A percentile compares a stretch with the other conserved stretches of the same genome.
These are phyloP conservation scores for Siderastrea siderea DNA, from an alignment of 92 coral and sea anemone species.

Conservation along the genomic window DNA sequence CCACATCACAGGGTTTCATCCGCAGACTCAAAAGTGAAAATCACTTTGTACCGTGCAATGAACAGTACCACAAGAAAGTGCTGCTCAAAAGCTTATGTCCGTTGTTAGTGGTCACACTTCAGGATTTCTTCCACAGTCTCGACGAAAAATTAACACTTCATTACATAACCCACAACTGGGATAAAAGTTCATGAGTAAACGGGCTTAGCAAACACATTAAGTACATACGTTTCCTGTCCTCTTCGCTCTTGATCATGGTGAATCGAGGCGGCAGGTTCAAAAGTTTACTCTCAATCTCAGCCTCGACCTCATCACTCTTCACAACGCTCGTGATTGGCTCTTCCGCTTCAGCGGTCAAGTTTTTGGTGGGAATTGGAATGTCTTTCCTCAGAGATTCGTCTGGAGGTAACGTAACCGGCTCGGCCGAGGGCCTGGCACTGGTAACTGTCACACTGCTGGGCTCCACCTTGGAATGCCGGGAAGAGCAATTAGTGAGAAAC, in stretches of 20 bases:
- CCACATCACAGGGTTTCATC: too few relatives aligned
- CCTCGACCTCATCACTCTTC: conserved; percentile 29
- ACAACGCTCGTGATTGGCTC: conserved; percentile 38
- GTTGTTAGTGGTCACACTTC: too few relatives aligned
- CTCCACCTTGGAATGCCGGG: conserved; percentile 28
- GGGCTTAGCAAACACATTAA: too few relatives aligned
- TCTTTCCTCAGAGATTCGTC: conserved; percentile 80
- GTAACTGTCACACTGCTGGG: conserved; percentile 37
- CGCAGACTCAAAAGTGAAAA: too few relatives aligned
- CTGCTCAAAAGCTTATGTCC: too few relatives aligned
- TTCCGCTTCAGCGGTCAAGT: conserved; percentile 69
- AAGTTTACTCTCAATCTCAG: conserved; percentile 63
- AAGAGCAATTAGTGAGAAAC: not conserved
- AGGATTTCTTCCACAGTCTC: too few relatives aligned
- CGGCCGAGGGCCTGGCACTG: conserved; percentile 53
- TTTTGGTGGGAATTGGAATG: conserved; percentile 87
- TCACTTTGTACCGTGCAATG: too few relatives aligned
- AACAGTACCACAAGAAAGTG: too few relatives aligned
- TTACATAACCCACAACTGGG: too few relatives aligned
- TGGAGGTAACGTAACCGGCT: conserved; percentile 4
- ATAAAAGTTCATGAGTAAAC: too few relatives aligned
- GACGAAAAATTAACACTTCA: too few relatives aligned
- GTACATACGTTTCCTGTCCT: conserved; percentile 31
- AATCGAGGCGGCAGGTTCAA: conserved; percentile 37
- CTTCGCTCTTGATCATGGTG: conserved; percentile 1